Base-by-base conservation (phyloP, 2,113 vertebrate species). In the Herpetotheres cachinnans region DNA sequence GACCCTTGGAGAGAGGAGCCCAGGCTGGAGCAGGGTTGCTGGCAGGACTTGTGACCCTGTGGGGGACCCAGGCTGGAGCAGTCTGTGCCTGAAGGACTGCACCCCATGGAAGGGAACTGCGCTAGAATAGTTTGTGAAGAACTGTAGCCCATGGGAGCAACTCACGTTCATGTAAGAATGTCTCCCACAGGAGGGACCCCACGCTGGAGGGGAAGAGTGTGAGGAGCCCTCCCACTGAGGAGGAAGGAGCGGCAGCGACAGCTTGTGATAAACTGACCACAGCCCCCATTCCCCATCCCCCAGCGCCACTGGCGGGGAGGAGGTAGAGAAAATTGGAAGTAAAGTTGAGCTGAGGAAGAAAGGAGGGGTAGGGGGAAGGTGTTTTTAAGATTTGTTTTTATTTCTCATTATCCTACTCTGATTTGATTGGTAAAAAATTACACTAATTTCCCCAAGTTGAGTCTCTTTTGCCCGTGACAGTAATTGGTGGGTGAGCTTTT, bases 21-120 rank as follows among this genome's bases (percentile, higher is more conserved):
- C 19, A 11, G 1, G 0, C 11, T 34, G 56, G 36, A 70, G 16
- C 49, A 46, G 70, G 36, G 29, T 56, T 84, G 2, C 36, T 67
- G 32, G 32, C 32, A 59, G 38, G 10, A 46, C 0, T 16, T 59
- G 36, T 40, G 38, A 40, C 6, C 18, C 13, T 2, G 0, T 3
- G 2, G n/a, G 34, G 3, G 8, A 32, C 10, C 5, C n/a, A 46
- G 1, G 0, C 27, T 66, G 59, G 52, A 80, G 14, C 34, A 77
- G 55, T 11, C 29, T 66, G 29, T 2, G 52, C 9, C 38, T 40
- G 71, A 71, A 55, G 22, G 24, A 25, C 14, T 59, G 50, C 13
- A 17, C 16, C 7, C 30, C 3, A 1, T 9, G 14, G 40, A 15
- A 55, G 3, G 6, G 52, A 15, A 30, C 11, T 0, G 5, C 2